Evolutionary conservation across 1,140 invertebrate species (phyloP), one percentile per base, ranked within the genome.

Genomic region (Ridgeia piscesae): DNA sequence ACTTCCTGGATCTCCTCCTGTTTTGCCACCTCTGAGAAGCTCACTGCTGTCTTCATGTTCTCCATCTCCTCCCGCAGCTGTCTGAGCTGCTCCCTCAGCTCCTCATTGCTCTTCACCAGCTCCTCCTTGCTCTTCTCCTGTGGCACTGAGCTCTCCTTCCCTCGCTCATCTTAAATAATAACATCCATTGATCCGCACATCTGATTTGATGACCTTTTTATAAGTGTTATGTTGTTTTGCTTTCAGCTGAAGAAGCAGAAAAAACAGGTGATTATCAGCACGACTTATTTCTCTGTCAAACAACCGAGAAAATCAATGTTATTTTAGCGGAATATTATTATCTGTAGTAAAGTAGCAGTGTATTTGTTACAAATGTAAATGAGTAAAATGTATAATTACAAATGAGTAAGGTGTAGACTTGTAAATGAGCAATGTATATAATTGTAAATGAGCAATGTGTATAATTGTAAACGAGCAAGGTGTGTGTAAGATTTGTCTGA

Each of bases 21-120:
- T 91, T 97, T 97, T 92, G 97, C 97, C 58, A 97, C 96, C 94
- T 97, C 97, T 27, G 97, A 97, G 17, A 98, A 97, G 31, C 97
- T 96, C 0, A 98, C 96, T 94, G 98, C 97, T 42, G 97, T 98
- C 93, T 98, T 98, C 0, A 97, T 96, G 93, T 98, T 97, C 94
- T 98, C 97, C 91, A 98, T 95, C 95, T 97, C 97, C 35, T 93
- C 92, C 35, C 94, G 92, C 90, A 95, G 89, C 58, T 97, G 96
- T 31, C 97, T 96, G 93, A 98, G 97, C 34, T 96, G 96, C 91
- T 96, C 95, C 91, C 97, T 96, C 93, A 97, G 96, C 93, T 96
- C 95, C 35, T 94, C 91, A 88, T 92, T 89, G 93, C 93, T 92
- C 31, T 94, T 92, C 1, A 6, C 27, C 58, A 77, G 58, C 58